Evolutionary conservation across 2,113 vertebrate species (phyloP), one percentile per base, ranked within the genome.

Genomic region (Leuciscus idus): DNA sequence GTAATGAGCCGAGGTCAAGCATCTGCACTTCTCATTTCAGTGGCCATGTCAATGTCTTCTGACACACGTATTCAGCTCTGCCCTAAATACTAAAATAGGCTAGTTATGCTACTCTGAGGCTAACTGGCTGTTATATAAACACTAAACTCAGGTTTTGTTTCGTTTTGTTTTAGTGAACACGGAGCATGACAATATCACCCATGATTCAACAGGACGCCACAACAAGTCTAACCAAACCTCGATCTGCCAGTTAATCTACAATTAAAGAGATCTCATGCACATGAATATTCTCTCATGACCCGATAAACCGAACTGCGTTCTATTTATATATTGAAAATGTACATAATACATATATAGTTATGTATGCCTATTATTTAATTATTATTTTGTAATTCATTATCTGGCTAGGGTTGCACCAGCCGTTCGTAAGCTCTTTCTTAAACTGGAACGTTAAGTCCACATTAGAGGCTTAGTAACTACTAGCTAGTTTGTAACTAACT

Each of bases 1-100:
- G 77, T 88, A 89, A 89, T 85, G 84, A 85, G 61, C 52, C 88
- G 85, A 89, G 89, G 89, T 90, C 86, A 89, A 86, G 84, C 86
- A 28, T 88, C 86, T 85, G 70, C 84, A 85, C 85, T 43, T 84
- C 15, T 43, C 33, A 30, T 84, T 77, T 77, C 81, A 36, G 85
- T 88, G 85, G 88, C 85, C 87, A 84, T 76, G 64, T 77, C 61
- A 66, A 57, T 70, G 66, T 84, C 75, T 85, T 81, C 39, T 52
- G 85, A 75, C 28, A 52, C 73, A 81, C 50, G 84, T 81, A 86
- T 88, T 86, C 85, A 79, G 36, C 79, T 57, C 76, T 76, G 84
- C 83, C 80, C 84, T 62, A 88, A 87, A 85, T 90, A 87, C 76
- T 83, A 83, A 88, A 85, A 86, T 84, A 79, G 81, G 30, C 81